phyloP scores from a whole-genome alignment of 2,113 vertebrate species.

The Rhynchopsitta pachyrhyncha region DNA sequence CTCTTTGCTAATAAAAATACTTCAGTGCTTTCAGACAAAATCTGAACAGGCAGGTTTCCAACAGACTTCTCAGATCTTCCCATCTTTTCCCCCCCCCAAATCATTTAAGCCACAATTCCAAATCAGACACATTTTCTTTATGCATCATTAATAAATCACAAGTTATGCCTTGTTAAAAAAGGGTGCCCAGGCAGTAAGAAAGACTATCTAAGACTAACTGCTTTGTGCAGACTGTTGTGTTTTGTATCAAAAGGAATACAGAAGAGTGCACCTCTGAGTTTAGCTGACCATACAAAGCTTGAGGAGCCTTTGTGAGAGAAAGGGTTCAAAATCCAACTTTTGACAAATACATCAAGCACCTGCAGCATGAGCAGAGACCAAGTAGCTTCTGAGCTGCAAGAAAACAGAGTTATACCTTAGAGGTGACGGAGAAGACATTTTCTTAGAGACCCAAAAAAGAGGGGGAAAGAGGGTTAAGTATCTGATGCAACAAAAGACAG shows the following conservation, averaged over 20 bases:
- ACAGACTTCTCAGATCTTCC: background rate
- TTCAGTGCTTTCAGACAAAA: background rate
- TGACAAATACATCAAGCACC: background rate
- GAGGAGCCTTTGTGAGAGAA: background rate
- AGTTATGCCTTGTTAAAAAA: background rate
- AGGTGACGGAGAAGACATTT: background rate
- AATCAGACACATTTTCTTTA: background rate
- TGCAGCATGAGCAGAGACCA: background rate
- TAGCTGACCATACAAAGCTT: background rate
- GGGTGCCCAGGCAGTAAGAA: background rate
- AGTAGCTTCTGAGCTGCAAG: background rate
- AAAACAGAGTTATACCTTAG: background rate
- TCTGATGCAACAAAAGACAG: background rate
- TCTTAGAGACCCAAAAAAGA: background rate
- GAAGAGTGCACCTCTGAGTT: background rate
- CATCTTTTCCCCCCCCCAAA: background rate
- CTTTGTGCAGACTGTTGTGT: background rate
- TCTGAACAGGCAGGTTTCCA: background rate
- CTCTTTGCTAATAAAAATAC: background rate
- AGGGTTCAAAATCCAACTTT: background rate
- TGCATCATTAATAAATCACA: background rate
- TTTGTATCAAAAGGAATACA: background rate
- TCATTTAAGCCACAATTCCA: background rate
- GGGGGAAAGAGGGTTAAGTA: background rate
- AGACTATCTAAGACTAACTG: background rate